phyloP scores from a whole-genome alignment of 2,888 invertebrate genomes.

The Smittia sp. region DNA sequence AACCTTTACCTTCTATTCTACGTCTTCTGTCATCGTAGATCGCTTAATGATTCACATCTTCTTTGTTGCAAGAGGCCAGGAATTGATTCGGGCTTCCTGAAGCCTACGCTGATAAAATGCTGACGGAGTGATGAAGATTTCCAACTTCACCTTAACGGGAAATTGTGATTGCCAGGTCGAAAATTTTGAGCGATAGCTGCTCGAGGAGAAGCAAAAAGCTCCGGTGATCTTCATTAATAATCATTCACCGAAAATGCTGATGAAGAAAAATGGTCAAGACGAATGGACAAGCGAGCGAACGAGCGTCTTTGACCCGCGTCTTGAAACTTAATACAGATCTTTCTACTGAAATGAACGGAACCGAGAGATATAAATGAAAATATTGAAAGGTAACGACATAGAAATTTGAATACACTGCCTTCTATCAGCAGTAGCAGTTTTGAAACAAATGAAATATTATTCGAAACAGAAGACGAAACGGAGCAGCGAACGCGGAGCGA shows the following conservation, averaged over 20 bases:
- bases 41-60: too few species aligned
- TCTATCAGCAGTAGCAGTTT: constrained; percentile 32
- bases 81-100: too few species aligned
- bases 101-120: too few species aligned
- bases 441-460: constrained; percentile 40
- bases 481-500: not conserved
- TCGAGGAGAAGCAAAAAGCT: not conserved
- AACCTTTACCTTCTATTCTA: too few species aligned
- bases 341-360: constrained; percentile 1
- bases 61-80: too few species aligned
- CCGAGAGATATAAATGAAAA: constrained; percentile 13
- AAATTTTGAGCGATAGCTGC: not conserved
- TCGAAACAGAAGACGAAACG: constrained; percentile 29
- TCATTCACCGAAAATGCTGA: constrained; percentile 12
- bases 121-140: constrained; percentile 34
- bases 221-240: constrained; percentile 40
- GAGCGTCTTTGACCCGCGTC: not conserved
- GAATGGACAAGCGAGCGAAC: not conserved
- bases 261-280: constrained; percentile 29
- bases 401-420: constrained; percentile 27
- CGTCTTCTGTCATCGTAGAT: too few species aligned
- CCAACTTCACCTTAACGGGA: constrained; percentile 30
- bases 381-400: constrained; percentile 35
- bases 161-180: constrained; percentile 35
- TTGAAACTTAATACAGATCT: constrained; percentile 27